Conservation (phyloP, 2,888 invertebrate genomes). For the Bruchidius siliquastri region DNA sequence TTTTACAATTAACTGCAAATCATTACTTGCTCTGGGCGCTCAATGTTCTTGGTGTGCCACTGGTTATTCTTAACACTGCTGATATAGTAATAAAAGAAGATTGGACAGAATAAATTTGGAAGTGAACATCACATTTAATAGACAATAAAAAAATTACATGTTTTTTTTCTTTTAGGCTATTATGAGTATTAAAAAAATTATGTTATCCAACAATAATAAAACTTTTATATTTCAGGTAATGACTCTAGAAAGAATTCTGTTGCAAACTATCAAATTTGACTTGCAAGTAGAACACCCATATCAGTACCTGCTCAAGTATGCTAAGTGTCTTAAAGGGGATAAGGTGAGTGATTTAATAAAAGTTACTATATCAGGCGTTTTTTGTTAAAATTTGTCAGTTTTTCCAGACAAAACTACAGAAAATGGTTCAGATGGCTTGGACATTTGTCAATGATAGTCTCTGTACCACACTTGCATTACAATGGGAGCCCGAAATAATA, state of each 20-base stretch:
- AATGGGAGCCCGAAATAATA: constrained; percentile 99
- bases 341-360: constrained; percentile 48
- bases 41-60: too few species aligned
- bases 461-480: constrained; percentile 92
- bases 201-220: background rate
- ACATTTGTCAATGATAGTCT: constrained; percentile 98
- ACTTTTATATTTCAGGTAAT: constrained; percentile 51
- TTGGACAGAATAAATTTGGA: too few species aligned
- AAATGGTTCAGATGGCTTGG: constrained; percentile 99
- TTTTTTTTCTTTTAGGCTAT: too few species aligned
- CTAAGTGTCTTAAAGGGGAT: constrained; percentile 89
- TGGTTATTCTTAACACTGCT: too few species aligned
- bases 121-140: too few species aligned
- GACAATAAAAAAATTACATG: too few species aligned
- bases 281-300: constrained; percentile 98
- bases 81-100: too few species aligned
- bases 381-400: background rate
- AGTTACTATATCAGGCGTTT: background rate
- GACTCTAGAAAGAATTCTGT: constrained; percentile 90
- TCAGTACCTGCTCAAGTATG: constrained; percentile 86
- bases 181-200: too few species aligned
- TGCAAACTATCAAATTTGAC: constrained; percentile 98
- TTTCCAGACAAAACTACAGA: constrained; percentile 67
- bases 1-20: too few species aligned
- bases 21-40: too few species aligned